Conservation (phyloP, 2,113 vertebrate species). For the Arothron firmamentum region DNA sequence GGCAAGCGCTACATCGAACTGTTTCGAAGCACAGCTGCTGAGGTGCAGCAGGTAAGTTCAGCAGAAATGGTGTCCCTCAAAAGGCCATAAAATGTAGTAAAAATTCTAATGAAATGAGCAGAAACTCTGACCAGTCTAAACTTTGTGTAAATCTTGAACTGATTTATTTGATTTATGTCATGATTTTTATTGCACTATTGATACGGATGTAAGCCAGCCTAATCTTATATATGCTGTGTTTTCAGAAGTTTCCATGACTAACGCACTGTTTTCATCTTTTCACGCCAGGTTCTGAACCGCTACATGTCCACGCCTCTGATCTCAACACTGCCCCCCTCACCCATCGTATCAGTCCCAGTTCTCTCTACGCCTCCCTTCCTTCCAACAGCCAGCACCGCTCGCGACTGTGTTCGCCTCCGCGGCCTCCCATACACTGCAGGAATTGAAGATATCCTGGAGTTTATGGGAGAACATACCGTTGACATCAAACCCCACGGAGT, state of each 20-base stretch:
- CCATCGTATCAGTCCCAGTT: slow-evolving; percentile 82
- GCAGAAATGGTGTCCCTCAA: too few species aligned
- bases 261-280: not conserved
- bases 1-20: slow-evolving; percentile 96
- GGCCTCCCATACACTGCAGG: slow-evolving; percentile 91
- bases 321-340: slow-evolving; percentile 83
- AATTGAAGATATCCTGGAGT: slow-evolving; percentile 94
- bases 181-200: too few species aligned
- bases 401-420: slow-evolving; percentile 88
- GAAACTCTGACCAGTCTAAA: too few species aligned
- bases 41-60: slow-evolving; percentile 88
- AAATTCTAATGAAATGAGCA: too few species aligned
- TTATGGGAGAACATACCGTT: slow-evolving; percentile 87
- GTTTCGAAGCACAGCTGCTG: slow-evolving; percentile 93
- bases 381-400: slow-evolving; percentile 73
- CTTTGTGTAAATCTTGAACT: too few species aligned
- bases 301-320: slow-evolving; percentile 92
- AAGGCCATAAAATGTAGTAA: too few species aligned
- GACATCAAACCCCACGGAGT: slow-evolving; percentile 96
- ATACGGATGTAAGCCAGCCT: too few species aligned
- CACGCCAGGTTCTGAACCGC: slow-evolving; percentile 85
- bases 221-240: not conserved
- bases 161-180: too few species aligned
- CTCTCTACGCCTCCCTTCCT: slow-evolving; percentile 83
- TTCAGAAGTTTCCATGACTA: not conserved